Evolutionary conservation across 1,140 invertebrate species (phyloP).

Genomic region (Andrena cerasifolii): DNA sequence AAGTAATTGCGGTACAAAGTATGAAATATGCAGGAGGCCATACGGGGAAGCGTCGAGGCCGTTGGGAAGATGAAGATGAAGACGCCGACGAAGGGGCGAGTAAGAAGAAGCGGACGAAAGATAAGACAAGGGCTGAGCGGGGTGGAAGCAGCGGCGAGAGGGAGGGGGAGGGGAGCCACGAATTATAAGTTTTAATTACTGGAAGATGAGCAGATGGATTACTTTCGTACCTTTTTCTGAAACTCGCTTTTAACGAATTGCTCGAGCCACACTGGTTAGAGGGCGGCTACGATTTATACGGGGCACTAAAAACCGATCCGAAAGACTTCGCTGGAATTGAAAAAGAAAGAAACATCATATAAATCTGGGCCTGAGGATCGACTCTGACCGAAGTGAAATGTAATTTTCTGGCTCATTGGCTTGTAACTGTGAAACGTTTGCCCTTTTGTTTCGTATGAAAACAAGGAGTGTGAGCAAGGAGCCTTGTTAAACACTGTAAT

Average conservation of each 20-base stretch:
- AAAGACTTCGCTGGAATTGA: not conserved
- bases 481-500: no score
- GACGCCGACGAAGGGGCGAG: conserved; percentile 37
- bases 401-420: conserved; percentile 8
- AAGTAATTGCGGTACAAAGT: conserved; percentile 72
- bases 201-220: conserved; percentile 75
- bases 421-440: not conserved
- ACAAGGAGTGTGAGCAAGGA: not conserved
- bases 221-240: conserved; percentile 65
- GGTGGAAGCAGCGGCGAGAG: conserved; percentile 4
- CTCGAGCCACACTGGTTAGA: conserved; percentile 10
- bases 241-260: conserved; percentile 62
- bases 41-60: conserved; percentile 35
- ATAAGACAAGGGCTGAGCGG: conserved; percentile 39
- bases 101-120: conserved; percentile 20
- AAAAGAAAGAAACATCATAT: not conserved
- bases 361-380: not conserved
- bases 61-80: conserved; percentile 44
- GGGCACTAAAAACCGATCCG: not conserved
- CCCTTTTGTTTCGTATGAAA: not conserved
- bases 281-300: conserved; percentile 48
- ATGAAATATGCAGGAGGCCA: conserved; percentile 73
- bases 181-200: conserved; percentile 79
- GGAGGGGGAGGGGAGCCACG: conserved; percentile 44
- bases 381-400: not conserved